A percentile compares a stretch with the other conserved stretches of the same genome.
Conservation (phyloP, 2,888 invertebrate species). For the Baronia brevicornis region DNA sequence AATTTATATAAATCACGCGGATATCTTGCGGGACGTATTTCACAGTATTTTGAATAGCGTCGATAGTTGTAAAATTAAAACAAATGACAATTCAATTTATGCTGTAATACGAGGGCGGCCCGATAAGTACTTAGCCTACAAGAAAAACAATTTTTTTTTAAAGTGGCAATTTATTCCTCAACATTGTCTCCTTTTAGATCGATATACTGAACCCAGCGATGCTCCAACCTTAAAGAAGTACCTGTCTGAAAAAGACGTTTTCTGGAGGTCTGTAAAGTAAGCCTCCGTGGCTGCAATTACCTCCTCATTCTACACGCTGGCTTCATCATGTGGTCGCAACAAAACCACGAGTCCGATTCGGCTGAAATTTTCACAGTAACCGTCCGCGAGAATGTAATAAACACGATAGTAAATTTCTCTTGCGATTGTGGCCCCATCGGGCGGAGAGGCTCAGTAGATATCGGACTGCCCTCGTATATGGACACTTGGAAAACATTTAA, state of each 20-base stretch:
- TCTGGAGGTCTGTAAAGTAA: conserved; percentile 17
- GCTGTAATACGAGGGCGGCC: too few species aligned
- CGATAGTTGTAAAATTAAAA: too few species aligned
- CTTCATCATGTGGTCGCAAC: conserved; percentile 16
- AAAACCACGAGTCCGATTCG: conserved; percentile 12
- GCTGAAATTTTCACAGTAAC: conserved; percentile 13
- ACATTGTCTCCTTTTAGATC: conserved; percentile 19
- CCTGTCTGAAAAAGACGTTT: conserved; percentile 23
- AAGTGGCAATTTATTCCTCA: too few species aligned
- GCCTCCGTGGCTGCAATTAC: conserved; percentile 17
- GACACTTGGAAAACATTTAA: too few species aligned
- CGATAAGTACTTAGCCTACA: too few species aligned
- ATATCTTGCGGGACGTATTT: too few species aligned
- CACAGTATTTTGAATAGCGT: too few species aligned
- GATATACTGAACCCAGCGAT: conserved; percentile 20
- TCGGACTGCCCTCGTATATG: conserved; percentile 14
- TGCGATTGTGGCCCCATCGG: conserved; percentile 12
- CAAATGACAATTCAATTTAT: too few species aligned
- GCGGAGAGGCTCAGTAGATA: conserved; percentile 16
- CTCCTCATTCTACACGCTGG: conserved; percentile 4
- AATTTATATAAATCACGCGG: too few species aligned
- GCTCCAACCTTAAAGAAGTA: conserved; percentile 20
- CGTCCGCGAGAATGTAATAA: conserved; percentile 12
- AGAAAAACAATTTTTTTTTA: too few species aligned
- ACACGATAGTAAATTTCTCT: conserved; percentile 11